A percentile compares a stretch with the other conserved stretches of the same genome.
Evolutionary conservation across 2,113 vertebrate species (phyloP).

Genomic region (Tragulus kanchil): DNA sequence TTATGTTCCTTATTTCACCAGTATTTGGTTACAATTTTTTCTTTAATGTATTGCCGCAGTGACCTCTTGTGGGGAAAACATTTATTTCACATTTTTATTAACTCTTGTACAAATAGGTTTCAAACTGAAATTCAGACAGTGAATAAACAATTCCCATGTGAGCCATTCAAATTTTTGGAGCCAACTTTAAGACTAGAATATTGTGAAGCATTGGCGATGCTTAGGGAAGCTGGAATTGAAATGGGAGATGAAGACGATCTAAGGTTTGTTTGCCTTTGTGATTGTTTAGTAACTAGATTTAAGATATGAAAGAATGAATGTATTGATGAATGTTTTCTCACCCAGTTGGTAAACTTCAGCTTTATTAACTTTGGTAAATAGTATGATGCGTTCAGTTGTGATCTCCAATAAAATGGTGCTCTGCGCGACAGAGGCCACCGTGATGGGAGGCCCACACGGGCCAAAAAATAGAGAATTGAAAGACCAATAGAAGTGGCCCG

Average conservation of each 20-base stretch:
- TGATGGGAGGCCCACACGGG: too few species aligned
- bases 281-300: conserved; percentile 55
- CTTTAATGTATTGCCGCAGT: conserved; percentile 73
- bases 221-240: conserved; percentile 95
- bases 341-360: conserved; percentile 7
- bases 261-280: conserved; percentile 90
- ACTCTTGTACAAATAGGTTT: conserved; percentile 87
- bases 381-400: not conserved
- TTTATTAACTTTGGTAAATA: conserved; percentile 19
- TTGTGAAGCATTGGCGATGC: conserved; percentile 95
- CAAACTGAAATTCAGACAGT: conserved; percentile 98
- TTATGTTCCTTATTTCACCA: not conserved
- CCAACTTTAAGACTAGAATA: conserved; percentile 97
- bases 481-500: too few species aligned
- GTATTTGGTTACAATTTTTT: not conserved
- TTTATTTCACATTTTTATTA: conserved; percentile 57
- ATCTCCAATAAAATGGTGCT: conserved; percentile 49
- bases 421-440: too few species aligned
- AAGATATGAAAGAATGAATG: conserved; percentile 5
- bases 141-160: conserved; percentile 95
- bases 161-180: conserved; percentile 99
- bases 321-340: conserved; percentile 38
- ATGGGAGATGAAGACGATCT: conserved; percentile 99
- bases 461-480: too few species aligned
- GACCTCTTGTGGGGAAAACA: conserved; percentile 85